These are phyloP conservation scores for Lepidocolaptes lacrymiger DNA, from an alignment of 2,797 vertebrate genomes.

Conservation along the genomic window DNA sequence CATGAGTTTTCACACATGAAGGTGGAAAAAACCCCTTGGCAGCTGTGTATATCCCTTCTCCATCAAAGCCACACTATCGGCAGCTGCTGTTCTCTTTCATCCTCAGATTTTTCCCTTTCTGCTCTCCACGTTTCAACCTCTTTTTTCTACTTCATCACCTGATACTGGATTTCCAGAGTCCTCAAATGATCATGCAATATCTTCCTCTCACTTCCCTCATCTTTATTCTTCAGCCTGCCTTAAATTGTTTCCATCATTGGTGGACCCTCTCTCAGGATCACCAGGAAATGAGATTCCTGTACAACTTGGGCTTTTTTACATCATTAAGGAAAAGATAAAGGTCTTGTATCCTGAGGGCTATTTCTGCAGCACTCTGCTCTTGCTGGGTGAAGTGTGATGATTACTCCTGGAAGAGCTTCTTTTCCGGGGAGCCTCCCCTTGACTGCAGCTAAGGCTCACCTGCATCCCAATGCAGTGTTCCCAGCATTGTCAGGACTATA, in stretches of 20 bases:
- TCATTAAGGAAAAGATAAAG: background rate
- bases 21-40: background rate
- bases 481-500: background rate
- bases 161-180: background rate
- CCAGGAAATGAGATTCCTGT: background rate
- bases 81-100: background rate
- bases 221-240: background rate
- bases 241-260: background rate
- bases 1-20: slow-evolving; percentile 16
- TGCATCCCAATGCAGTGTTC: background rate
- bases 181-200: background rate
- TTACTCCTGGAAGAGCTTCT: background rate
- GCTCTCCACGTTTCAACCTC: background rate
- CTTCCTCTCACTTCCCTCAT: background rate
- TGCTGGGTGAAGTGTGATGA: background rate
- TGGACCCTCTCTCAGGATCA: background rate
- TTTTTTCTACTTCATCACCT: background rate
- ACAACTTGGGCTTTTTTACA: background rate
- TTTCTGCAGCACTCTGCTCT: background rate
- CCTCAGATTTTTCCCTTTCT: background rate
- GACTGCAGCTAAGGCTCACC: background rate
- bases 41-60: background rate
- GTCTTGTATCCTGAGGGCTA: background rate
- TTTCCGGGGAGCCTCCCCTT: background rate
- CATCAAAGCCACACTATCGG: background rate